Conservation (phyloP, 2,797 vertebrate species). For the Brachyrhaphis roseni region DNA sequence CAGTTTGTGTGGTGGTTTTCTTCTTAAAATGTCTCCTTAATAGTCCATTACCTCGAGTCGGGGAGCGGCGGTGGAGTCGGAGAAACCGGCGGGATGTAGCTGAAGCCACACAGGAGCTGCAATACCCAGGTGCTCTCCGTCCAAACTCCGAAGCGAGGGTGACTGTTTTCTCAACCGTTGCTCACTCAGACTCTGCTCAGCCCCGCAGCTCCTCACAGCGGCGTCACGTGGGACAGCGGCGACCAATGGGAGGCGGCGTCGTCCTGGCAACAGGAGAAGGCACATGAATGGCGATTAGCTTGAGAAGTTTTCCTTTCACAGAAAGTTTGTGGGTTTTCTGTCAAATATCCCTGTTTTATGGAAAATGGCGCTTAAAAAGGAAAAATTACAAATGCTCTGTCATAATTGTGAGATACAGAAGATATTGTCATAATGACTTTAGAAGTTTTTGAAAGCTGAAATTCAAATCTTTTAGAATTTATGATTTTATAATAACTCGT, state of each 20-base stretch:
- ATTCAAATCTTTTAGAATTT: background rate
- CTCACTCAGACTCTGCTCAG: slow-evolving; percentile 47
- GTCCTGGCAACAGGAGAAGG: slow-evolving; percentile 71
- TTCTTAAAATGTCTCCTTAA: slow-evolving; percentile 50
- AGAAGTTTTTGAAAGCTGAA: background rate
- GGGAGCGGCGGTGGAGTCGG: background rate
- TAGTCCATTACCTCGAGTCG: slow-evolving; percentile 69
- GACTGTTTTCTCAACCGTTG: slow-evolving; percentile 40
- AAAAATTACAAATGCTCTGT: no score
- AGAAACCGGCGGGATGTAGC: slow-evolving; percentile 35
- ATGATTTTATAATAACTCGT: background rate
- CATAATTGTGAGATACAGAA: background rate
- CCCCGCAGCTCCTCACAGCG: slow-evolving; percentile 56
- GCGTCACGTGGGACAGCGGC: slow-evolving; percentile 63
- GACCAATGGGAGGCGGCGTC: slow-evolving; percentile 72
- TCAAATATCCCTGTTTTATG: slow-evolving; percentile 1
- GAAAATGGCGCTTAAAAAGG: background rate
- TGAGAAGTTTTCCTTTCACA: slow-evolving; percentile 1
- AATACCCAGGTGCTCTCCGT: slow-evolving; percentile 49
- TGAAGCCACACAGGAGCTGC: slow-evolving; percentile 43
- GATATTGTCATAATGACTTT: background rate
- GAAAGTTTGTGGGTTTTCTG: slow-evolving; percentile 12
- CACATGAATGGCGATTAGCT: slow-evolving; percentile 46
- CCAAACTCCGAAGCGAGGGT: slow-evolving; percentile 63
- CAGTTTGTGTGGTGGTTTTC: slow-evolving; percentile 32